Percentiles rank a stretch among this genome's conserved stretches.
Conservation (phyloP, 2,797 vertebrate species). For the Trachops cirrhosus region DNA sequence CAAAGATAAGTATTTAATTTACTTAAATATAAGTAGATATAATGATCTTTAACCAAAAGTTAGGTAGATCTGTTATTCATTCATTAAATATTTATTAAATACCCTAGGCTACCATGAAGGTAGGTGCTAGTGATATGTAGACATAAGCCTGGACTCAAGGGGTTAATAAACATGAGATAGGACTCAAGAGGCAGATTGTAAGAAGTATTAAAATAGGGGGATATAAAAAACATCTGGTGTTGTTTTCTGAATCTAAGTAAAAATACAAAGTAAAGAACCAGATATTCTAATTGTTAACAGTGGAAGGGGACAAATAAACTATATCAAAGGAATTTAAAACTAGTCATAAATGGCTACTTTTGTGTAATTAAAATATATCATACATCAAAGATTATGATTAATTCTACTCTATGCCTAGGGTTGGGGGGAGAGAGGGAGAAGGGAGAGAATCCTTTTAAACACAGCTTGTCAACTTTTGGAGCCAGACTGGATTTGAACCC, state of each 20-base stretch:
- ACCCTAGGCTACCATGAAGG: not conserved
- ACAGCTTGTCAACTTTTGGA: not conserved
- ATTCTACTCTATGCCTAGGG: not conserved
- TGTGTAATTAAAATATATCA: not conserved
- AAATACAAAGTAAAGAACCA: not conserved
- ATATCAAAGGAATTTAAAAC: not conserved
- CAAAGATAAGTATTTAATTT: not conserved
- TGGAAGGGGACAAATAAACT: not conserved
- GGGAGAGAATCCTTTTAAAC: not conserved
- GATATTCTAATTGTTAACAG: not conserved
- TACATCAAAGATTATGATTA: not conserved
- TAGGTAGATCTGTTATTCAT: not conserved
- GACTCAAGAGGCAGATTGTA: not conserved
- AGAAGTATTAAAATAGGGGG: not conserved
- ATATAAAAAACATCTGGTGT: not conserved
- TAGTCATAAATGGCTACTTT: not conserved
- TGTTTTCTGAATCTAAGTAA: not conserved
- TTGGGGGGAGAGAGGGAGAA: not conserved
- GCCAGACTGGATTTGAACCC: not conserved
- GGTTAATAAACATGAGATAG: not conserved
- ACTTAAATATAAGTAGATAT: not conserved
- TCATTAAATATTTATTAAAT: not conserved
- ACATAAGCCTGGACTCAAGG: not conserved
- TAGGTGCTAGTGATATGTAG: not conserved
- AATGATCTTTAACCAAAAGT: not conserved